A percentile compares a stretch with the other conserved stretches of the same genome.
Evolutionary conservation across 2,888 invertebrate genomes (phyloP).

Genomic region (Diaperis boleti): DNA sequence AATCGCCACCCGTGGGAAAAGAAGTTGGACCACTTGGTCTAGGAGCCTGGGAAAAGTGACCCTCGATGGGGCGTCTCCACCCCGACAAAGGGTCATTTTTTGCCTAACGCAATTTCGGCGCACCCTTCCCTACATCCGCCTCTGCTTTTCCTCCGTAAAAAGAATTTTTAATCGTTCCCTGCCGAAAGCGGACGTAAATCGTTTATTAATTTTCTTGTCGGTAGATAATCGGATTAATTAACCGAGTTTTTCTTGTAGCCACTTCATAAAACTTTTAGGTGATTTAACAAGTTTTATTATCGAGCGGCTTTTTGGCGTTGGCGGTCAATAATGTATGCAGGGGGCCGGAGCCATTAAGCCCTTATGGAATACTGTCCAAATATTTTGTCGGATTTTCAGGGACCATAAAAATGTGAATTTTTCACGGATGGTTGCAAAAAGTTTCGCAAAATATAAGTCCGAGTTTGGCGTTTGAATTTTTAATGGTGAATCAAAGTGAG

Average conservation of each 20-base stretch:
- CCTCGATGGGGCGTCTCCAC: not conserved
- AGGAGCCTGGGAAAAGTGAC: not conserved
- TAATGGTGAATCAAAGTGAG: too few species aligned
- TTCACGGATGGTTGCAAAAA: too few species aligned
- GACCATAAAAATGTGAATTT: too few species aligned
- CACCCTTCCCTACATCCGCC: not conserved
- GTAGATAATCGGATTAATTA: conserved; percentile 33
- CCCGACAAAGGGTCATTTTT: not conserved
- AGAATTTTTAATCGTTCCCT: conserved; percentile 10
- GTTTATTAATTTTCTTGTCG: conserved; percentile 22
- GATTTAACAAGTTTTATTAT: conserved; percentile 24
- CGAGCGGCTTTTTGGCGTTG: not conserved
- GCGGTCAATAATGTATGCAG: conserved; percentile 15
- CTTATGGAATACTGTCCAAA: conserved; percentile 8
- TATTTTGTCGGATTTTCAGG: too few species aligned
- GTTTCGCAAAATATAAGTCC: too few species aligned
- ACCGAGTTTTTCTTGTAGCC: conserved; percentile 18
- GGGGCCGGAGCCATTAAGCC: conserved; percentile 12
- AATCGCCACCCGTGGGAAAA: not conserved
- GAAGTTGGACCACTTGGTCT: not conserved
- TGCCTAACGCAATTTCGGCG: not conserved
- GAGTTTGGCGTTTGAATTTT: too few species aligned
- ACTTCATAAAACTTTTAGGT: conserved; percentile 18
- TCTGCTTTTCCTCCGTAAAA: not conserved
- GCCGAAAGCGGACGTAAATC: conserved; percentile 21